Conservation (phyloP, 2,113 vertebrate species). For the Petrocephalus zakoni region DNA sequence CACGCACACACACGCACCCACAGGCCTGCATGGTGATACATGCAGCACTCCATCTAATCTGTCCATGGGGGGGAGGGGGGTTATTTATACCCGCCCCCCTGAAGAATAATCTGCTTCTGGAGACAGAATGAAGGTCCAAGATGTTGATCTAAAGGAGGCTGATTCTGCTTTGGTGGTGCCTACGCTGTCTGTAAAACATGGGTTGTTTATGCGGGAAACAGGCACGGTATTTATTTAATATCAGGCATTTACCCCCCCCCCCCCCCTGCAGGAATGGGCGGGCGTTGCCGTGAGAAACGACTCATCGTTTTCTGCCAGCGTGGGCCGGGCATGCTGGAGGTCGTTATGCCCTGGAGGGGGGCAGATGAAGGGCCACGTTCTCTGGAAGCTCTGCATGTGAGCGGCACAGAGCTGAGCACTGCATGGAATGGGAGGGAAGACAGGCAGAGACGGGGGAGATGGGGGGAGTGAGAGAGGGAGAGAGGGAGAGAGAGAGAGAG, state of each 20-base stretch:
- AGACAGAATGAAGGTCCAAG: background rate
- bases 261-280: background rate
- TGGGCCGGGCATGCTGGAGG: background rate
- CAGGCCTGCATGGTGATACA: background rate
- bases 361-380: background rate
- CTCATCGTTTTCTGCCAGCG: background rate
- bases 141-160: background rate
- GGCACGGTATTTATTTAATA: background rate
- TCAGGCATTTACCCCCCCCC: background rate
- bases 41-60: background rate
- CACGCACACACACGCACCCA: background rate
- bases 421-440: background rate
- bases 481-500: background rate
- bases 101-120: background rate
- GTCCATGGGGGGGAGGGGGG: background rate
- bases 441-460: background rate
- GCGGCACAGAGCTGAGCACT: background rate
- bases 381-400: background rate
- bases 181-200: background rate
- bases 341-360: background rate
- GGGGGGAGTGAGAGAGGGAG: background rate
- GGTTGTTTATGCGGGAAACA: background rate
- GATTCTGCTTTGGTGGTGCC: background rate
- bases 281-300: background rate
- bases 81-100: background rate